These are phyloP conservation scores for Sitodiplosis mosellana DNA, from an alignment of 1,140 invertebrate species.

Conservation along the genomic window DNA sequence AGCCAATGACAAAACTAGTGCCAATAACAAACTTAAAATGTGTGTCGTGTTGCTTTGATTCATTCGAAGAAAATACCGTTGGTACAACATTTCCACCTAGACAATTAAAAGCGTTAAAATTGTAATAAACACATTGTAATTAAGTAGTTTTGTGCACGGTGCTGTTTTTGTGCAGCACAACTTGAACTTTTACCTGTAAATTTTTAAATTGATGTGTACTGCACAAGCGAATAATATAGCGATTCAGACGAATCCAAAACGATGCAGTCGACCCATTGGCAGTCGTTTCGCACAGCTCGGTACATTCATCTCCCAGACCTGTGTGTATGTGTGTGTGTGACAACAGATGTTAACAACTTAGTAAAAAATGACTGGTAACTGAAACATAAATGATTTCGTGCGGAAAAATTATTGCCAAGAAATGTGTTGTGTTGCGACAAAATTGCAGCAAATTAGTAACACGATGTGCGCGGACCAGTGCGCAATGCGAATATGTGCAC, in stretches of 20 bases:
- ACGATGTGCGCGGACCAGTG: no score
- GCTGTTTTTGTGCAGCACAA: not conserved
- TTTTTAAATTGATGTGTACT: slow-evolving; percentile 50
- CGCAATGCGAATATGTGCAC: no score
- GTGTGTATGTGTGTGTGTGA: no score
- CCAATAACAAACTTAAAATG: slow-evolving; percentile 54
- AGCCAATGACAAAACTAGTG: slow-evolving; percentile 43
- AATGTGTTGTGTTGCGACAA: not conserved
- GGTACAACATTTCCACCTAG: slow-evolving; percentile 76
- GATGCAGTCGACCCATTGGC: slow-evolving; percentile 17
- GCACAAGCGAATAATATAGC: slow-evolving; percentile 26
- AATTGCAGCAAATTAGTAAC: no score
- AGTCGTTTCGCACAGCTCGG: no score
- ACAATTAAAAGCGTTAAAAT: slow-evolving; percentile 8
- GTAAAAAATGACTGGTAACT: not conserved
- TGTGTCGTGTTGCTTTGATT: slow-evolving; percentile 80
- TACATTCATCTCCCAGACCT: not conserved
- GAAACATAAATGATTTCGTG: no score
- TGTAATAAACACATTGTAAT: not conserved
- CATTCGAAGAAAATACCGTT: slow-evolving; percentile 80
- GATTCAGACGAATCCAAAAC: slow-evolving; percentile 24
- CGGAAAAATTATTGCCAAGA: no score
- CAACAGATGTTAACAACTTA: no score
- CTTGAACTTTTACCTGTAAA: slow-evolving; percentile 32
- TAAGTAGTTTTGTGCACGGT: not conserved